Evolutionary conservation across 35 echinoderm and acorn worm genomes (phyloP).

Genomic region (Ophiothrix spiculata): DNA sequence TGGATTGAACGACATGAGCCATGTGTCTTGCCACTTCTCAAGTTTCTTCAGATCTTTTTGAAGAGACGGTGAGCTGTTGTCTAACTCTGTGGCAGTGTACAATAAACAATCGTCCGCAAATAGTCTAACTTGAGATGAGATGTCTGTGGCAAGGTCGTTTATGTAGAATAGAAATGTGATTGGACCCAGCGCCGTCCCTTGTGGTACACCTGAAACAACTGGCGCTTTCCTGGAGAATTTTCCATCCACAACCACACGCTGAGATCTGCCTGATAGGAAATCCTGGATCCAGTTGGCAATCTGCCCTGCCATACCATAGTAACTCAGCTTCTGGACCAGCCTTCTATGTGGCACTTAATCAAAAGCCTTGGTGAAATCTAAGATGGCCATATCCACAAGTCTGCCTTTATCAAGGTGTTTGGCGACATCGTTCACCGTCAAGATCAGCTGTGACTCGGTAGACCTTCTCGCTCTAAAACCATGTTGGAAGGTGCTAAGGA

Average conservation of each 20-base stretch:
- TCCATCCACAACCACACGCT: constrained; percentile 27
- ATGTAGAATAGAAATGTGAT: constrained; percentile 30
- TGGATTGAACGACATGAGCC: neutral
- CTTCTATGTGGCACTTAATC: constrained; percentile 17
- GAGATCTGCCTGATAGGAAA: constrained; percentile 22
- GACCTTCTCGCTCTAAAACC: constrained; percentile 17
- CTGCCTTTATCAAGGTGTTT: constrained; percentile 36
- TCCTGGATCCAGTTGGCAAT: constrained; percentile 15
- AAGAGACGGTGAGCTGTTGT: neutral
- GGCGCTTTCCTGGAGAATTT: neutral
- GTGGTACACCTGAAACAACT: constrained; percentile 35
- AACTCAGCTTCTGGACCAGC: constrained; percentile 24
- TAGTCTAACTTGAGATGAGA: constrained; percentile 7
- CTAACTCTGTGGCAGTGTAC: neutral
- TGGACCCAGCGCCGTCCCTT: constrained; percentile 29
- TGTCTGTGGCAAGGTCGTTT: constrained; percentile 22
- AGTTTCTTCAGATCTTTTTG: neutral
- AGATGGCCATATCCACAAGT: constrained; percentile 2
- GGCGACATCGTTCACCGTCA: constrained; percentile 29
- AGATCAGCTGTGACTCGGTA: constrained; percentile 40
- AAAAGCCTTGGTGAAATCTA: constrained; percentile 17
- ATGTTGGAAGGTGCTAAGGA: constrained; percentile 33
- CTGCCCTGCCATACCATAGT: constrained; percentile 28
- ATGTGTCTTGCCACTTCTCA: neutral
- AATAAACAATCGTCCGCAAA: constrained; percentile 32